Conservation (phyloP, 2,888 invertebrate species). For the Parapristionchus giblindavisi region DNA sequence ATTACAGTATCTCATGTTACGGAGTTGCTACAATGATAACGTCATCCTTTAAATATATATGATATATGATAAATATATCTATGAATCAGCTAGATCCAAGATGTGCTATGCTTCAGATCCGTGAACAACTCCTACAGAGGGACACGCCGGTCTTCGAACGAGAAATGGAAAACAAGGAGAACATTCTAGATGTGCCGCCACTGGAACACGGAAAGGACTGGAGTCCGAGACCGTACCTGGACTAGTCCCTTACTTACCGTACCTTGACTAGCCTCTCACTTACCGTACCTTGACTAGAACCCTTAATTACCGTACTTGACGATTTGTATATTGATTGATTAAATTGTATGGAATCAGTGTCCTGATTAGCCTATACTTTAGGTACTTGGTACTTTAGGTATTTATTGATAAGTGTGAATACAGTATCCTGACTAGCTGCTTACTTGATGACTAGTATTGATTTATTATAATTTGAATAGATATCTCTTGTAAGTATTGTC, state of each 20-base stretch:
- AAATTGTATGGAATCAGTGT: too few species aligned
- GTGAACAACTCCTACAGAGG: slow-evolving; percentile 28
- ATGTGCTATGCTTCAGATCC: slow-evolving; percentile 7
- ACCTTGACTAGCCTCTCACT: too few species aligned
- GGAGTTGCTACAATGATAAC: neutral
- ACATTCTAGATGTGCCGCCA: slow-evolving; percentile 11
- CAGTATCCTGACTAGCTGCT: too few species aligned
- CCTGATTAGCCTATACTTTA: too few species aligned
- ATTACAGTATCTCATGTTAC: neutral
- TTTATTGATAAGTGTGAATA: too few species aligned
- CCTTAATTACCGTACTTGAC: too few species aligned
- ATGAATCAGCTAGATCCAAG: neutral
- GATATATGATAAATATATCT: neutral
- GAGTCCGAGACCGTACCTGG: slow-evolving; percentile 34
- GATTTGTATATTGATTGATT: too few species aligned
- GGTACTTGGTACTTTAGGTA: too few species aligned
- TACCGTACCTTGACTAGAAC: too few species aligned
- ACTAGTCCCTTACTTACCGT: neutral
- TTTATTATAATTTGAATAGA: too few species aligned
- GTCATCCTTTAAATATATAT: neutral
- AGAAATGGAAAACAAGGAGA: neutral
- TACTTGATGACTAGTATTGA: too few species aligned
- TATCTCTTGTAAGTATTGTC: too few species aligned
- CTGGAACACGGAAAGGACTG: slow-evolving; percentile 24
- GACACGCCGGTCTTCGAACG: slow-evolving; percentile 21